Conservation (phyloP, 2,888 invertebrate genomes). For the Tachina fera region DNA sequence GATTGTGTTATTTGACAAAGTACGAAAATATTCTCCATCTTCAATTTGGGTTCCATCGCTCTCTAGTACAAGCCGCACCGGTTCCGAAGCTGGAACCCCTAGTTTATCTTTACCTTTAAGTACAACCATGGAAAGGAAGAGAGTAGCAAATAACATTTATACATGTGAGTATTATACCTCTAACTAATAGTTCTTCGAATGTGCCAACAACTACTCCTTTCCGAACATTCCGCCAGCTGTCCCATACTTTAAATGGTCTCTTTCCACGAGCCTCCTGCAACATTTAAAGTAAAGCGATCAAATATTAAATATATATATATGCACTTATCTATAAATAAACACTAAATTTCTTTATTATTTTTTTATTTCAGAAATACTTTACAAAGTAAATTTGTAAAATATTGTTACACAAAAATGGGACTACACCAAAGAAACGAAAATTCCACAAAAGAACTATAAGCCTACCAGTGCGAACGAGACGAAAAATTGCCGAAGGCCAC, state of each 20-base stretch:
- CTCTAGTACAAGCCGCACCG: constrained; percentile 95
- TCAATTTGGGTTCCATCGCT: constrained; percentile 98
- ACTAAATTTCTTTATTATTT: too few species aligned
- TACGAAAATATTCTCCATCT: constrained; percentile 97
- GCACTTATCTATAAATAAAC: too few species aligned
- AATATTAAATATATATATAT: background rate
- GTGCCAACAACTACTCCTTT: constrained; percentile 96
- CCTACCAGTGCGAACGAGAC: too few species aligned
- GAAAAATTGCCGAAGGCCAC: too few species aligned
- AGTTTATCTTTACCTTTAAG: constrained; percentile 93
- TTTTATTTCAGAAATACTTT: too few species aligned
- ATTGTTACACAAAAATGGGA: too few species aligned
- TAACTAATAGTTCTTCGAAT: constrained; percentile 93
- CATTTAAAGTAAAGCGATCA: background rate
- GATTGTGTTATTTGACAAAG: constrained; percentile 95
- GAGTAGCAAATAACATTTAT: background rate
- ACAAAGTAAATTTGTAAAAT: too few species aligned
- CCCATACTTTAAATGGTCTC: constrained; percentile 99
- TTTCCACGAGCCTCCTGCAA: constrained; percentile 96
- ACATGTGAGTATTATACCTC: constrained; percentile 85
- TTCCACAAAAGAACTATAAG: too few species aligned
- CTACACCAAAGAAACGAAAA: too few species aligned
- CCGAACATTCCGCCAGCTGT: constrained; percentile 95
- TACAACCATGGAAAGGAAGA: constrained; percentile 1
- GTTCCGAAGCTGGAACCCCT: constrained; percentile 93